Percentiles rank a stretch among this genome's conserved stretches.
phyloP scores from a whole-genome alignment of 2,113 vertebrate species.

The Sardina pilchardus region DNA sequence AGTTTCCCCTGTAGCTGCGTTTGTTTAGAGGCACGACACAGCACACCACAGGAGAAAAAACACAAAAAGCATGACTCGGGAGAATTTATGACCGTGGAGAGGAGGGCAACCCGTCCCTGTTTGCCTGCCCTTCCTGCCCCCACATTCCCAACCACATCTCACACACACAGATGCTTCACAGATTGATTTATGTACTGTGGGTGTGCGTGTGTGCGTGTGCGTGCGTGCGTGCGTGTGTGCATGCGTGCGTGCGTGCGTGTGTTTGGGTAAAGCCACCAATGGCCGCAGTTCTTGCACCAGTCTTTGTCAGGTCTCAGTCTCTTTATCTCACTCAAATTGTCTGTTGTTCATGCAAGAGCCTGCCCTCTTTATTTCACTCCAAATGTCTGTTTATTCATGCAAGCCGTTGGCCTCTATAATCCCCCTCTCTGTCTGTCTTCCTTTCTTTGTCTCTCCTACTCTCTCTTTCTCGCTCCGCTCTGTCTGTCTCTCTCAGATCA shows the following conservation, averaged over 20 bases:
- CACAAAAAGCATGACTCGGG: not conserved
- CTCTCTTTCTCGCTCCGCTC: too few species aligned
- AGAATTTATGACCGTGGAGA: not conserved
- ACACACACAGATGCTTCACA: not conserved
- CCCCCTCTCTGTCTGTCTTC: too few species aligned
- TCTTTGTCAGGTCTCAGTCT: too few species aligned
- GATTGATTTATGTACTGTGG: not conserved
- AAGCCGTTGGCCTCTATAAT: too few species aligned
- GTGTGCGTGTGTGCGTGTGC: not conserved
- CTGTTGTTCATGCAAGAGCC: too few species aligned
- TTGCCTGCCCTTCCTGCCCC: not conserved
- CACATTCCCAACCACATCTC: not conserved
- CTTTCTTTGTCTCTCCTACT: too few species aligned
- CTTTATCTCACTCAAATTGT: too few species aligned
- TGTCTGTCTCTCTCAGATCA: too few species aligned
- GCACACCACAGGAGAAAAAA: not conserved
- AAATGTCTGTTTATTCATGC: too few species aligned
- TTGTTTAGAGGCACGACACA: not conserved
- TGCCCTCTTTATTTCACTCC: too few species aligned
- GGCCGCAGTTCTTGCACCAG: not conserved
- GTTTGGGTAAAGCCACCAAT: not conserved
- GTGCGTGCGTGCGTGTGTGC: not conserved
- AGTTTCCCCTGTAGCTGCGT: not conserved
- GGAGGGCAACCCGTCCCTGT: not conserved
- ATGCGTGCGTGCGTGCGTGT: not conserved